Evolutionary conservation across 2,797 vertebrate species (phyloP), one percentile per base, ranked within the genome.

Genomic region (Chloroceryle inda): DNA sequence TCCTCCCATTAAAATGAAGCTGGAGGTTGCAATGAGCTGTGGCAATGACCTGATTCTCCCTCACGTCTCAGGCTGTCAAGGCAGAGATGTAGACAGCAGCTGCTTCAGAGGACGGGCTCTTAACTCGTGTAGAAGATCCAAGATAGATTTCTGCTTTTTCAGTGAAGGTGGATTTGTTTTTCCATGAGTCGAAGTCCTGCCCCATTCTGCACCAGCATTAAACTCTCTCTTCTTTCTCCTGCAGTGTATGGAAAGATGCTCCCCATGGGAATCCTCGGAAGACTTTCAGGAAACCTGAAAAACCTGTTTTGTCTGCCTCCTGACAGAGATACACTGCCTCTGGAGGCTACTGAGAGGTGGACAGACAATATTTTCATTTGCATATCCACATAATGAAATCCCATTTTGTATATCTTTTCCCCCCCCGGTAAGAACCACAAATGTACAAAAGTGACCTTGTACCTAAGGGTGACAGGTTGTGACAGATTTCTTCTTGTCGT

Each of bases 281-380:
- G 58, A 29, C 26, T 79, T 83, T 26, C 49, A 94, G 75, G 42
- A 88, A 92, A 83, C 79, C 33, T 68, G 68, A 82, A 95, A 94
- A 89, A 79, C 21, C 29, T 66, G 23, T 37, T 96, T 72, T 81
- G 50, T 77, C 58, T 88, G 50, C n/a, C 45, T 85, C 26, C 2
- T 92, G 78, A 83, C 75, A 89, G 80, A 80, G 68, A 52, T 13
- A 63, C 7, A 45, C 24, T 85, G 75, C 62, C 59, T 69, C 38
- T 24, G 24, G 66, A 83, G 75, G 38, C 23, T 38, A 44, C 55
- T 31, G 85, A 85, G 27, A 67, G 63, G 37, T 50, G 20, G 40
- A 56, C 10, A 64, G 45, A 44, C 4, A 47, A 24, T 91, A 78
- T 77, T 89, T 83, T 83, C n/a, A 27, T 56, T 55, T 73, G 15